Percentiles rank a stretch among this genome's conserved stretches.
Evolutionary conservation across 2,888 invertebrate species (phyloP).

Genomic region (Leptura quadrifasciata): DNA sequence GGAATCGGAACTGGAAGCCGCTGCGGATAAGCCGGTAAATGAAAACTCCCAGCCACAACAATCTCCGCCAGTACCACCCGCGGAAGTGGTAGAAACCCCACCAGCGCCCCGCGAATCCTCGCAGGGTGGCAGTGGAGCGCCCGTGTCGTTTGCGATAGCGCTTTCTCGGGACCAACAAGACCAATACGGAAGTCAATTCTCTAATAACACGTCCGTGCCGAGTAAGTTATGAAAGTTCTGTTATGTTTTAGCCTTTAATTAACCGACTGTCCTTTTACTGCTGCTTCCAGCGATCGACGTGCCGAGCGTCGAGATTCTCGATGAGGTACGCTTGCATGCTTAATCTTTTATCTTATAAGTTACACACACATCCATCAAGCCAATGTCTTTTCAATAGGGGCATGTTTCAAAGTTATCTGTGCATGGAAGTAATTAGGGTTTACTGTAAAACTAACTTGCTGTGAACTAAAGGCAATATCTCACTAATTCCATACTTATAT

Average conservation of each 20-base stretch:
- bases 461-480: not conserved
- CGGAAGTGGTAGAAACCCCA: conserved; percentile 70
- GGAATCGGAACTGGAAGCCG: conserved; percentile 46
- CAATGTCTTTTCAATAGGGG: no score
- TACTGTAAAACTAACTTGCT: no score
- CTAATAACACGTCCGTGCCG: conserved; percentile 61
- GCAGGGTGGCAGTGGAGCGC: conserved; percentile 50
- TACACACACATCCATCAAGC: no score
- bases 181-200: conserved; percentile 85
- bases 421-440: not conserved
- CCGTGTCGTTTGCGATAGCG: conserved; percentile 80
- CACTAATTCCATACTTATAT: not conserved
- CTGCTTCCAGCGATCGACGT: conserved; percentile 65
- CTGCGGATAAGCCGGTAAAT: conserved; percentile 32
- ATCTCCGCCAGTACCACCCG: conserved; percentile 51
- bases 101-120: conserved; percentile 73
- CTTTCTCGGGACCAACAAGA: conserved; percentile 83
- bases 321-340: conserved; percentile 68
- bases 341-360: not conserved
- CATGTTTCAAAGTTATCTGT: not conserved
- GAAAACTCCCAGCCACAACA: conserved; percentile 38
- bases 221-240: conserved; percentile 57
- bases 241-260: conserved; percentile 13
- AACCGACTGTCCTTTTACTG: conserved; percentile 45
- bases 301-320: conserved; percentile 69